Percentiles rank a stretch among this genome's conserved stretches.
These are phyloP conservation scores for Alouatta caraya DNA, from an alignment of 2,797 vertebrate species.

Conservation along the genomic window DNA sequence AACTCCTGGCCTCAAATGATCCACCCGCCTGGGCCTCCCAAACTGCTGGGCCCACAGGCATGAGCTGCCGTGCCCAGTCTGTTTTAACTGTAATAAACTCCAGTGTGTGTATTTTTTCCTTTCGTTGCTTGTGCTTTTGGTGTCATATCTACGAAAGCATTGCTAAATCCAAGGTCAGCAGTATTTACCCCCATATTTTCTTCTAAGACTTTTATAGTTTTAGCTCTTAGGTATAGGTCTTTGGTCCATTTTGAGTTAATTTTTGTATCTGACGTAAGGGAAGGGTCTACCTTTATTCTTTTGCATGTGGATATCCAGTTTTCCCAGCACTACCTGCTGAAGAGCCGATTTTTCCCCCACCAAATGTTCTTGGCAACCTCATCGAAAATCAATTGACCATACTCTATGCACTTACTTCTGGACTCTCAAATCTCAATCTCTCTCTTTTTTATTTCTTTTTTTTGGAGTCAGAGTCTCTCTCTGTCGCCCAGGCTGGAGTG, in stretches of 20 bases:
- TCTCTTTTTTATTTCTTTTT: too few species aligned
- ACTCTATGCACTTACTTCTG: background rate
- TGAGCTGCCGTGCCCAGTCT: fast-evolving
- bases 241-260: background rate
- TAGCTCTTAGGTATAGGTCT: background rate
- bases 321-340: background rate
- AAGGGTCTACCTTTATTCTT: background rate
- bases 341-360: background rate
- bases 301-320: fast-evolving
- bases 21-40: background rate
- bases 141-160: background rate
- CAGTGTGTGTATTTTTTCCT: background rate
- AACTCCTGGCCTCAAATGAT: background rate
- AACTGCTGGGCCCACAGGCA: background rate
- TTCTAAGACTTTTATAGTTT: background rate
- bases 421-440: background rate
- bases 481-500: too few species aligned
- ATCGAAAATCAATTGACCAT: fast-evolving
- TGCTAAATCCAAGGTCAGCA: background rate
- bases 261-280: background rate
- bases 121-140: background rate
- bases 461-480: too few species aligned
- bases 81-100: background rate
- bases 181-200: background rate
- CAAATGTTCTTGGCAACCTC: fast-evolving